phyloP scores from a whole-genome alignment of 2,113 vertebrate species.

The Danionella cerebrum region DNA sequence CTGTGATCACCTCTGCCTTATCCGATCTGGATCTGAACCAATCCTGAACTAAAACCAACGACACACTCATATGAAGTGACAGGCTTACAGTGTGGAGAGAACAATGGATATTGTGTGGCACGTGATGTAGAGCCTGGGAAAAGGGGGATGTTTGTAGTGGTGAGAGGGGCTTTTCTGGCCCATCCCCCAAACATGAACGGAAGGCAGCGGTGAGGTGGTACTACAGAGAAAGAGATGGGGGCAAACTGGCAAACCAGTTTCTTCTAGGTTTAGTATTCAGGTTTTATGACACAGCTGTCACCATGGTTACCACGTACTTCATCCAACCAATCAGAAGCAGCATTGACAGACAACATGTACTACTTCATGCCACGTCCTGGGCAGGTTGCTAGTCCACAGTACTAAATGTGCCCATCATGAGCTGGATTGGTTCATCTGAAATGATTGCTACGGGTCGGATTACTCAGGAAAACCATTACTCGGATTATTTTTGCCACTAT shows the following conservation, averaged over 20 bases:
- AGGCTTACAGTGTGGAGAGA: not conserved
- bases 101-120: conserved; percentile 28
- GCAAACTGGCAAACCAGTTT: not conserved
- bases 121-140: conserved; percentile 3
- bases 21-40: not conserved
- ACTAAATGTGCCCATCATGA: no score
- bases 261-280: conserved; percentile 32
- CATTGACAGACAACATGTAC: not conserved
- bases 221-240: not conserved
- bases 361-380: no score
- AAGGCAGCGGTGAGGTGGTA: not conserved
- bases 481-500: no score
- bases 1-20: not conserved
- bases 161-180: not conserved
- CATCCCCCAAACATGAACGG: not conserved
- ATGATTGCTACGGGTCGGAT: no score
- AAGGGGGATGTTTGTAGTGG: not conserved
- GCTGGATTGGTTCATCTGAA: no score
- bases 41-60: not conserved
- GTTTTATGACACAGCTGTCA: not conserved
- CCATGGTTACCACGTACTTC: conserved; percentile 40
- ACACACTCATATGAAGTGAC: not conserved
- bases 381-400: no score
- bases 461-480: no score
- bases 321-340: conserved; percentile 3